phyloP scores from a whole-genome alignment of 2,113 vertebrate genomes.

The Typhlomys cinereus region DNA sequence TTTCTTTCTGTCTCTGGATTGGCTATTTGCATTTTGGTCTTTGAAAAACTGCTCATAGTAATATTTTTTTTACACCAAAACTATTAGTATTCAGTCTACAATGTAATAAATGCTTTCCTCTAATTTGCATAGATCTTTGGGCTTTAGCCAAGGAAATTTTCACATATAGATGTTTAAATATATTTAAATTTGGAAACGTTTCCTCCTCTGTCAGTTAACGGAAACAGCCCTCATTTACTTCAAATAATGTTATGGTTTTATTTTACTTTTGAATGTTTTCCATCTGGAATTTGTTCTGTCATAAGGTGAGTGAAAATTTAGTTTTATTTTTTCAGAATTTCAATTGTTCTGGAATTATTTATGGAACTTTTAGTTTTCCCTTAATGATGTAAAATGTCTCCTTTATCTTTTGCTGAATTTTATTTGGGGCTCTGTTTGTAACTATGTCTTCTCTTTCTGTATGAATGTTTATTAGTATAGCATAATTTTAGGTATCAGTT shows the following conservation, averaged over 20 bases:
- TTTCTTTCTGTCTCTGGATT: not conserved
- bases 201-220: not conserved
- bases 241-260: not conserved
- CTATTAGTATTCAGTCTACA: conserved; percentile 3
- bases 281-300: conserved; percentile 43
- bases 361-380: conserved; percentile 15
- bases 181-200: conserved; percentile 35
- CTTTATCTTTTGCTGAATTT: not conserved
- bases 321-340: not conserved
- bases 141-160: conserved; percentile 24
- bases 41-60: conserved; percentile 46
- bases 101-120: not conserved
- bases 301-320: not conserved
- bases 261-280: conserved; percentile 43
- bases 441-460: not conserved
- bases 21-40: not conserved
- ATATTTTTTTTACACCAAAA: not conserved
- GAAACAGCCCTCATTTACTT: not conserved
- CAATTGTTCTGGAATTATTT: conserved; percentile 18
- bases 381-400: not conserved
- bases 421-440: not conserved
- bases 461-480: not conserved
- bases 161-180: not conserved
- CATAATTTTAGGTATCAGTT: not conserved
- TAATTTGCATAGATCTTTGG: not conserved